These are phyloP conservation scores for Seira musarum DNA, from an alignment of 2,888 invertebrate genomes.

Conservation along the genomic window DNA sequence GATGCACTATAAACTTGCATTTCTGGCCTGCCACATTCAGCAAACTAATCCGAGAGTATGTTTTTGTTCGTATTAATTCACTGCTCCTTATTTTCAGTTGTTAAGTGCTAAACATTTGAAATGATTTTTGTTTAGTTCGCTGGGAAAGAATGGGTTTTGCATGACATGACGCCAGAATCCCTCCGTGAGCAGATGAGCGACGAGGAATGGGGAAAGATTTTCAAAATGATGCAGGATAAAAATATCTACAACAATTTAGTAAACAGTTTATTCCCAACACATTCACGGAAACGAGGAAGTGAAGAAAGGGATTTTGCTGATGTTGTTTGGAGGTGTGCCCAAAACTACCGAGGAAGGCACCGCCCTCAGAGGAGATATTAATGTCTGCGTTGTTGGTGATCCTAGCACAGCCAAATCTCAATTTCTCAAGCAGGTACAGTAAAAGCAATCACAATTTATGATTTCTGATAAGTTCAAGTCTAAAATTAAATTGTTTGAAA, in stretches of 20 bases:
- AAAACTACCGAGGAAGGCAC: conserved; percentile 95
- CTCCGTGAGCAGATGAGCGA: conserved; percentile 96
- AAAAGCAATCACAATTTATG: too few species aligned
- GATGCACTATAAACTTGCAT: conserved; percentile 90
- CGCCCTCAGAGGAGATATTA: conserved; percentile 94
- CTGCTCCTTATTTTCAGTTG: too few species aligned
- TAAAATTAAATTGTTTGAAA: too few species aligned
- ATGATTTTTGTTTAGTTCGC: conserved; percentile 78
- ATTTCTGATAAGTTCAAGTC: conserved; percentile 90
- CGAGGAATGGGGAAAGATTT: conserved; percentile 94
- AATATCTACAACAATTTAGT: conserved; percentile 90
- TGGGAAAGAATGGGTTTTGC: conserved; percentile 85
- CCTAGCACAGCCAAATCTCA: conserved; percentile 99
- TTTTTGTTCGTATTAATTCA: too few species aligned
- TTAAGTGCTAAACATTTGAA: too few species aligned
- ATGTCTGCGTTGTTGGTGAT: conserved; percentile 98
- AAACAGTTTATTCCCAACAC: conserved; percentile 91
- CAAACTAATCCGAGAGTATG: conserved; percentile 84
- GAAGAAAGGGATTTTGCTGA: conserved; percentile 90
- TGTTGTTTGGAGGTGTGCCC: conserved; percentile 97
- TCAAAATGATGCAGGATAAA: conserved; percentile 97
- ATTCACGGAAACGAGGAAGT: conserved; percentile 98
- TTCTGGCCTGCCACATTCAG: conserved; percentile 93
- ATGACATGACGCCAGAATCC: conserved; percentile 91
- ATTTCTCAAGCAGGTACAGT: conserved; percentile 87